Percentiles rank a stretch among this genome's conserved stretches.
phyloP scores from a whole-genome alignment of 2,888 invertebrate genomes.

The Sthenelais limicola region DNA sequence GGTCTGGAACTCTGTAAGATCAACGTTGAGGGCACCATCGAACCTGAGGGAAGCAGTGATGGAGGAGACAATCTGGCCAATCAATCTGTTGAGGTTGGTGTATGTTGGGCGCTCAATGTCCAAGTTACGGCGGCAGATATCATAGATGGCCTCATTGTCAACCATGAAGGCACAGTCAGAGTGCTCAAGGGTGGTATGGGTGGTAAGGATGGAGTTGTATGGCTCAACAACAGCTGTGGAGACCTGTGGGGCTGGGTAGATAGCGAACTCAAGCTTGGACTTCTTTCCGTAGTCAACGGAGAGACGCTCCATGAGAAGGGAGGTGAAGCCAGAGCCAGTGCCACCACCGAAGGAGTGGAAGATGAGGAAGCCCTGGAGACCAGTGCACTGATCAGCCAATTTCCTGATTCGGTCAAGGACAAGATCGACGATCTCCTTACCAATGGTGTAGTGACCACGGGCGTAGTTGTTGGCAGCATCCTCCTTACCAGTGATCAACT shows the following conservation, averaged over 20 bases:
- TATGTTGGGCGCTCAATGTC: conserved; percentile 5
- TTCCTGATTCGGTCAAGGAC: conserved; percentile 24
- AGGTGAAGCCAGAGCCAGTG: conserved; percentile 4
- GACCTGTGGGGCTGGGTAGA: conserved; percentile 16
- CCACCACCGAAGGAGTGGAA: conserved; percentile 19
- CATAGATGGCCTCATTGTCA: conserved; percentile 19
- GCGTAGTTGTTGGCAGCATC: conserved; percentile 42
- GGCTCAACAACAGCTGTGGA: conserved; percentile 74
- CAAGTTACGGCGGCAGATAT: not conserved
- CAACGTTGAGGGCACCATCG: conserved; percentile 46
- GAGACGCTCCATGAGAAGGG: conserved; percentile 12
- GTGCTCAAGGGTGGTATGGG: conserved; percentile 7
- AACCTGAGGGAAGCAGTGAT: conserved; percentile 47
- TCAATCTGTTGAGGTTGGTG: conserved; percentile 1
- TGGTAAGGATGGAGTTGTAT: conserved; percentile 8
- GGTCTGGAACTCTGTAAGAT: conserved; percentile 47
- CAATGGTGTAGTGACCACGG: conserved; percentile 14
- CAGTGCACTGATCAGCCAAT: not conserved
- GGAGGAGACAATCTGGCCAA: conserved; percentile 43
- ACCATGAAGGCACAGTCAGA: conserved; percentile 19
- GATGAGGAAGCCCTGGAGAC: conserved; percentile 8
- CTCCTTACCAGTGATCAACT: conserved; percentile 12
- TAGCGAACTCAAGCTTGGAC: conserved; percentile 14
- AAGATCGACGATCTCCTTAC: conserved; percentile 17
- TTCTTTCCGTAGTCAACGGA: conserved; percentile 17